These are phyloP conservation scores for Drymodes brunneopygia DNA, from an alignment of 2,113 vertebrate species.

Conservation along the genomic window DNA sequence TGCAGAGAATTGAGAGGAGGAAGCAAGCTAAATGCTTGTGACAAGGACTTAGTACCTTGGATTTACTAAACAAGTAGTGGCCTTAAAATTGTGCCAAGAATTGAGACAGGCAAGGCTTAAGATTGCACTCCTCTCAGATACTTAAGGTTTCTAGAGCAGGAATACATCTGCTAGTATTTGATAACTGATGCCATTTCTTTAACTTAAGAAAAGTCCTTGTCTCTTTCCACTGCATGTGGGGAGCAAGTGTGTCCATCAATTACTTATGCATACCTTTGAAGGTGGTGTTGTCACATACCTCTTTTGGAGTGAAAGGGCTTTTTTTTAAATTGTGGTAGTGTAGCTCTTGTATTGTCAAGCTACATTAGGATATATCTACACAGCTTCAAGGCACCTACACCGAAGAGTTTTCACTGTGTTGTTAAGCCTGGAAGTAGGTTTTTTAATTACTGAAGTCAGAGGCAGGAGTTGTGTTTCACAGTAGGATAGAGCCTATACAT, in stretches of 20 bases:
- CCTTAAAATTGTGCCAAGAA: background rate
- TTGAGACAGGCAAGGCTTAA: background rate
- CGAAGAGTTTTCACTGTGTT: background rate
- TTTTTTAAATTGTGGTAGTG: background rate
- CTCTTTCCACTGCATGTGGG: background rate
- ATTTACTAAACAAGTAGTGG: background rate
- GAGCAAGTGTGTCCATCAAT: background rate
- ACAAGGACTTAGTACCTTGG: background rate
- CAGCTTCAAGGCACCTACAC: background rate
- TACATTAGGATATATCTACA: background rate
- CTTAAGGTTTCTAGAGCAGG: background rate
- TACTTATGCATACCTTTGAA: background rate
- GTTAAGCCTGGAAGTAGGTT: background rate
- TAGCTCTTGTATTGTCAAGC: background rate
- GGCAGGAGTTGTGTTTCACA: background rate
- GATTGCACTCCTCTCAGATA: background rate
- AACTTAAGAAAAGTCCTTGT: background rate
- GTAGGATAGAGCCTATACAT: background rate
- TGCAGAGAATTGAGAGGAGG: background rate
- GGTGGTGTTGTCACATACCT: background rate
- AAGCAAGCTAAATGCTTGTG: background rate
- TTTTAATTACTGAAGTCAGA: background rate
- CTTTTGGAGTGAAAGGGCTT: background rate
- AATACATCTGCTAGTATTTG: accelerated
- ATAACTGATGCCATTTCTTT: background rate